Base-by-base conservation (phyloP, 2,888 invertebrate species). In the Eristalis tenax region DNA sequence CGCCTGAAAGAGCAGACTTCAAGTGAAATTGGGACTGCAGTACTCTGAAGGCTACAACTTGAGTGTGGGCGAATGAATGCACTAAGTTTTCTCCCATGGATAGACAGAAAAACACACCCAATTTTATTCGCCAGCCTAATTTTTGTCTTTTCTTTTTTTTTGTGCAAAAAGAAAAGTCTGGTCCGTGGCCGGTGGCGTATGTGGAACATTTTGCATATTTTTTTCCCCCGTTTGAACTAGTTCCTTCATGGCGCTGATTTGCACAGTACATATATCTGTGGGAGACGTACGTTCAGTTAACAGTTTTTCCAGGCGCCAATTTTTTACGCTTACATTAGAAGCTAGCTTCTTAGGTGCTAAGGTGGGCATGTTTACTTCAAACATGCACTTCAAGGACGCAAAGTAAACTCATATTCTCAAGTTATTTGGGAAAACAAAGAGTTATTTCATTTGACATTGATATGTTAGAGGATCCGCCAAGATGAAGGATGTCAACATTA, bases 11-110 rank as follows among this genome's bases (percentile, higher is more conserved):
- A 18, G 50, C 18, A 50, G 50, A 50, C 50, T n/a, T 50, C 8
- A 50, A 65, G 57, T 76, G 76, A 68, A 76, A 76, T 23, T 69
- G 32, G 26, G 64, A n/a, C 63, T 78, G 68, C 32, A 57, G 43
- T 71, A 68, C 66, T 43, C 22, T 66, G 26, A 83, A 66, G 61
- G 66, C 75, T 75, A n/a, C 0, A 65, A 56, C 77, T 70, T 70
- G 32, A 69, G 50, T 23, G 57, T 38, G 65, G 18, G 40, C 23
- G 13, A 13, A 71, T 73, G 32, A 38, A 32, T 76, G 35, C 50
- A 18, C 1, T n/a, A n/a, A n/a, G n/a, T n/a, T 43, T 43, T 43
- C n/a, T 15, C 15, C 18, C 18, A 6, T 43, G 6, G n/a, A n/a
- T 43, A n/a, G 43, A n/a, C n/a, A 43, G n/a, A 43, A 43, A 43